Conservation (phyloP, 1,140 invertebrate species). For the Drosophila bifasciata region DNA sequence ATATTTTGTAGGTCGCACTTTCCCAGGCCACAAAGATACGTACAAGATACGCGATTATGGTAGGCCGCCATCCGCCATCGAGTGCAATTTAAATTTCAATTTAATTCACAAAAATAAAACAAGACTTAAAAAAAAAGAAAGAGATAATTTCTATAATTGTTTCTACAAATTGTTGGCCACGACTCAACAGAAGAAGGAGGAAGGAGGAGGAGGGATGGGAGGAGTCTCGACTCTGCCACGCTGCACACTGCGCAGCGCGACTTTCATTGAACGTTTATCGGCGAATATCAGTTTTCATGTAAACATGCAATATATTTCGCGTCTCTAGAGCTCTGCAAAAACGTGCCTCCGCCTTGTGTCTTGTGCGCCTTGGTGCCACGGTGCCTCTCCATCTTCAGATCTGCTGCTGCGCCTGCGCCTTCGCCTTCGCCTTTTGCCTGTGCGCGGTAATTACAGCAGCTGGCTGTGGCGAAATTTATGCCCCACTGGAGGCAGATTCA, state of each 20-base stretch:
- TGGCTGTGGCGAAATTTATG: slow-evolving; percentile 44
- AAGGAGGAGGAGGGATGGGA: slow-evolving; percentile 26
- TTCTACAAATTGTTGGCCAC: slow-evolving; percentile 80
- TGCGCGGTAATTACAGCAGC: slow-evolving; percentile 45
- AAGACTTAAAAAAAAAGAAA: slow-evolving; percentile 31
- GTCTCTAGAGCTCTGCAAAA: slow-evolving; percentile 59
- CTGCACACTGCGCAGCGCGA: slow-evolving; percentile 31
- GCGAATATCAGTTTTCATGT: slow-evolving; percentile 78
- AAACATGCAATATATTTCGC: slow-evolving; percentile 82
- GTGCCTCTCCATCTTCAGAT: slow-evolving; percentile 28
- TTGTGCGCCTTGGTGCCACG: too few relatives aligned
- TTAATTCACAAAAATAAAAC: slow-evolving; percentile 71
- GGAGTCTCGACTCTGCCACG: too few relatives aligned
- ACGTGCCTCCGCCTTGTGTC: slow-evolving; percentile 27
- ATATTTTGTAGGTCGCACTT: slow-evolving; percentile 51
- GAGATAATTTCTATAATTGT: slow-evolving; percentile 82
- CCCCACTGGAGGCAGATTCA: slow-evolving; percentile 22
- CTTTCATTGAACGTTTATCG: slow-evolving; percentile 82
- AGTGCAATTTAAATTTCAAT: slow-evolving; percentile 82
- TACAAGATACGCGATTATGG: slow-evolving; percentile 16
- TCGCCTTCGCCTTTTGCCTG: slow-evolving; percentile 6
- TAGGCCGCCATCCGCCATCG: slow-evolving; percentile 48
- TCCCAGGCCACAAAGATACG: slow-evolving; percentile 36
- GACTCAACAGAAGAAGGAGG: slow-evolving; percentile 39
- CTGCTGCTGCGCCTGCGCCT: slow-evolving; percentile 21